phyloP scores from a whole-genome alignment of 2,113 vertebrate genomes.

The Eptesicus fuscus region DNA sequence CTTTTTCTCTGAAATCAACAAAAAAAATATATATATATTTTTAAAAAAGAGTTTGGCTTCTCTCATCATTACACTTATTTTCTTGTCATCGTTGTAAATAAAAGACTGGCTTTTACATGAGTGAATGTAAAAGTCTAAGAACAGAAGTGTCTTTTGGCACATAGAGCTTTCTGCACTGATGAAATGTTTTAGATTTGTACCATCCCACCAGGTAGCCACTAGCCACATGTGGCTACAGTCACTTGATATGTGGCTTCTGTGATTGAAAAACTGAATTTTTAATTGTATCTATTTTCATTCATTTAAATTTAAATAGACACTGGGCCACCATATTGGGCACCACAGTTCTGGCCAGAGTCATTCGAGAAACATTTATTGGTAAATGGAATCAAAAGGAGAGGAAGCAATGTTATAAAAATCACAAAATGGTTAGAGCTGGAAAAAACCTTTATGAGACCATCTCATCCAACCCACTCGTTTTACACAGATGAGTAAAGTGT shows the following conservation, averaged over 20 bases:
- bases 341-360: background rate
- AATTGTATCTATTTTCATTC: background rate
- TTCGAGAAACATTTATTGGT: background rate
- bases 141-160: background rate
- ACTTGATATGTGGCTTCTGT: background rate
- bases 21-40: no score
- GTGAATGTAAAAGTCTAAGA: background rate
- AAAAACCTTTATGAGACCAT: background rate
- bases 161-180: background rate
- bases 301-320: background rate
- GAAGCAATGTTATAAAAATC: background rate
- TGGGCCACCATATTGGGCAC: background rate
- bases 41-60: background rate
- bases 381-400: background rate
- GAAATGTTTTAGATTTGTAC: background rate
- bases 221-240: background rate
- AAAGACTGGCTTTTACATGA: background rate
- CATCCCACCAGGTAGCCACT: background rate
- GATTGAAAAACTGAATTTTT: background rate
- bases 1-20: no score
- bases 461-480: constrained; percentile 27
- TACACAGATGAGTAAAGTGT: constrained; percentile 33
- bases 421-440: background rate
- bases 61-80: background rate
- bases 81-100: background rate